These are phyloP conservation scores for Sinhomidia bicolor DNA, from an alignment of 2,888 invertebrate species.

Conservation along the genomic window DNA sequence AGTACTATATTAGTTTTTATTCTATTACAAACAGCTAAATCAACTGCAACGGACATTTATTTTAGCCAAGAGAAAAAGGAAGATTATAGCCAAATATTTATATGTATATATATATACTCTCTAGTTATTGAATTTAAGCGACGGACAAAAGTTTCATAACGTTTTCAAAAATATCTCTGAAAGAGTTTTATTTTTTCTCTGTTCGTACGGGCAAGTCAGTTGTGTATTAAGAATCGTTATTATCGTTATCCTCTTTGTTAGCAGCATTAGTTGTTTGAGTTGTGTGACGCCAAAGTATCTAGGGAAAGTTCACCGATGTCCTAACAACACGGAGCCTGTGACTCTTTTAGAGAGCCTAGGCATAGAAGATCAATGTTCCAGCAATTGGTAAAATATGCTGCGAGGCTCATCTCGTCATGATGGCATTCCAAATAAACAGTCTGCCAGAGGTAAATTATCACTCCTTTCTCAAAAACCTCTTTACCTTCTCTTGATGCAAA, in stretches of 20 bases:
- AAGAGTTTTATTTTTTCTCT: too few relatives aligned
- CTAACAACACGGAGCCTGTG: slow-evolving; percentile 70
- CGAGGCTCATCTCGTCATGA: slow-evolving; percentile 80
- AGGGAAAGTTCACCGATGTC: slow-evolving; percentile 54
- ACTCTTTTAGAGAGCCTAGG: slow-evolving; percentile 72
- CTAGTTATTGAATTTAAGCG: neutral
- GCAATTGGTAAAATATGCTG: slow-evolving; percentile 77
- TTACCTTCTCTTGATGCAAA: neutral
- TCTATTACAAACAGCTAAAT: neutral
- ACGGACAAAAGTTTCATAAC: slow-evolving; percentile 1
- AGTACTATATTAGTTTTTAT: too few relatives aligned
- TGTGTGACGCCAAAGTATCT: neutral
- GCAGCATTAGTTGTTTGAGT: neutral
- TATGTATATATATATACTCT: neutral
- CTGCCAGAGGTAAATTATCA: slow-evolving; percentile 78
- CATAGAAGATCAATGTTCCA: slow-evolving; percentile 74
- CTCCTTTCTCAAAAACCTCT: neutral
- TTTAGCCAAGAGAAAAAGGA: neutral
- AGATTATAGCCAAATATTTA: neutral
- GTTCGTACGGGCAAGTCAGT: too few relatives aligned
- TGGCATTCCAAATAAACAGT: slow-evolving; percentile 80
- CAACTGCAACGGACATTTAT: neutral
- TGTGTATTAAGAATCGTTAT: too few relatives aligned
- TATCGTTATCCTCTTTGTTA: neutral
- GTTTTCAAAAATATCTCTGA: too few relatives aligned